phyloP scores from a whole-genome alignment of 2,113 vertebrate genomes.

The Alligator mississippiensis region DNA sequence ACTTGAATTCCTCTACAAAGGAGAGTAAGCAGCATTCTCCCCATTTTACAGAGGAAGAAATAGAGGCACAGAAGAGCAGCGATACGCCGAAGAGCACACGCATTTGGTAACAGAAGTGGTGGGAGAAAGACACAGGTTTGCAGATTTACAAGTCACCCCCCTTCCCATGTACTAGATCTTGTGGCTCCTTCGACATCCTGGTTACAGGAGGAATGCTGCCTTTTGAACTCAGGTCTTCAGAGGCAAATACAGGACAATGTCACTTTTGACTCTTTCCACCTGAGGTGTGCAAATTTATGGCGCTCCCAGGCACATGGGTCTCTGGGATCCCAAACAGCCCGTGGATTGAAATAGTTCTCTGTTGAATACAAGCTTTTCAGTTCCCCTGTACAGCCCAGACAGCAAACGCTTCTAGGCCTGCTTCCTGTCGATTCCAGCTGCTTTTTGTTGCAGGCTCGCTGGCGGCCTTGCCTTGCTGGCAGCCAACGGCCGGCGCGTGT shows the following conservation, averaged over 20 bases:
- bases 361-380: background rate
- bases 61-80: background rate
- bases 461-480: background rate
- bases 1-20: background rate
- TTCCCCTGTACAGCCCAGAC: background rate
- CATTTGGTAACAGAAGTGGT: background rate
- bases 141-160: background rate
- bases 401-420: background rate
- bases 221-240: background rate
- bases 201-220: background rate
- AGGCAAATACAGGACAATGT: background rate
- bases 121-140: background rate
- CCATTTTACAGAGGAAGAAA: background rate
- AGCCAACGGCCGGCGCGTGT: rapidly evolving
- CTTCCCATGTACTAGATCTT: background rate
- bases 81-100: background rate
- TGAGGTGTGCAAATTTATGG: background rate
- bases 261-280: background rate
- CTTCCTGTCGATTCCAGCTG: background rate
- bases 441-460: background rate
- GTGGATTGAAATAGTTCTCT: background rate
- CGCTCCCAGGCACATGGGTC: background rate
- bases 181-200: background rate
- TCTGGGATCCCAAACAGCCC: background rate
- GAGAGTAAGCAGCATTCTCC: background rate